Evolutionary conservation across 1,140 invertebrate genomes (phyloP), one percentile per base, ranked within the genome.

Genomic region (Aphelinus certus): DNA sequence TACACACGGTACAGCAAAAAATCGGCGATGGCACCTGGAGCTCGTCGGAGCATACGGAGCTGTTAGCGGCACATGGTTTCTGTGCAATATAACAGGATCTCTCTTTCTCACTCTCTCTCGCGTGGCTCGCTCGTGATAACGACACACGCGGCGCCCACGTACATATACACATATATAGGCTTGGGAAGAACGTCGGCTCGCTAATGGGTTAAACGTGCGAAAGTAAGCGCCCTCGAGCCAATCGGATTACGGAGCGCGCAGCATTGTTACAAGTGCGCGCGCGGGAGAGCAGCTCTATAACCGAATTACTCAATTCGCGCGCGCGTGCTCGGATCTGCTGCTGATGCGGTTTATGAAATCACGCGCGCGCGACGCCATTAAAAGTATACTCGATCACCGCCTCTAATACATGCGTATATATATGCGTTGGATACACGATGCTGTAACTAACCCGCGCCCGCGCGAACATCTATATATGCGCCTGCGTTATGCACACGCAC

Each of bases 131-230:
- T 26, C 26, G 26, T 26, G 26, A 26, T 43, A 61, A 51, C 48
- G 61, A 63, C 5, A 55, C 69, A 63, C 7, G 3, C 61, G 43
- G 48, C 42, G 26, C 49, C 4, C 51, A 42, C 64, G 43, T 46
- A 26, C 26, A 26, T 26, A 26, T 26, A 26, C 26, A 26, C 26
- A 26, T 26, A 26, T 26, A 26, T 26, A 26, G 26, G 26, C 26
- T 26, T 26, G 26, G 26, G 26, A 26, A 26, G 26, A 26, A 26
- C 26, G 26, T 26, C 26, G 26, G 26, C 26, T 57, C 55, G 48
- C 55, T 83, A 82, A 83, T 83, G 66, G 80, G 49, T 78, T 77
- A 82, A 81, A 82, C 81, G 81, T 81, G 81, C 81, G 80, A 80
- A 80, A 81, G 75, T 81, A 80, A 81, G 81, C 71, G 65, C 77